phyloP scores from a whole-genome alignment of 1,140 invertebrate species.

The Diprion similis region DNA sequence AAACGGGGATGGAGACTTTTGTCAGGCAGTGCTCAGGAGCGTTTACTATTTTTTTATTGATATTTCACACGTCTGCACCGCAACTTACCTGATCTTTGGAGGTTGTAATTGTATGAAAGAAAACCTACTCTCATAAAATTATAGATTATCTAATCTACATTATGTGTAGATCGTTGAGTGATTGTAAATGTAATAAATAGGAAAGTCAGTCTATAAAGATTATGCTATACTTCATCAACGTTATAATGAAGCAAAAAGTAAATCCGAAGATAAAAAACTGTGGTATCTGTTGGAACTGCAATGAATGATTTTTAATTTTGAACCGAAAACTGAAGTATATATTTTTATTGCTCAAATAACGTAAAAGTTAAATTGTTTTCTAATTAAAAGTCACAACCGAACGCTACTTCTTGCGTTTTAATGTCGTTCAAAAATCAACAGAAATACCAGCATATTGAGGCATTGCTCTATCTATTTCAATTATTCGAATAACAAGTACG shows the following conservation, averaged over 20 bases:
- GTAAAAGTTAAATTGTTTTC: conserved; percentile 18
- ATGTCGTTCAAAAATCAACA: conserved; percentile 19
- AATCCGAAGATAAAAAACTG: conserved; percentile 15
- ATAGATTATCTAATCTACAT: conserved; percentile 24
- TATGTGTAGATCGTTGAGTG: conserved; percentile 13
- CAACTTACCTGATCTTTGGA: conserved; percentile 17
- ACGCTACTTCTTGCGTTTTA: conserved; percentile 26
- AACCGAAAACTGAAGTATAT: conserved; percentile 24
- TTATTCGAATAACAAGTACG: conserved; percentile 30
- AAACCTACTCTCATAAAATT: conserved; percentile 25
- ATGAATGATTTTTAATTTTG: conserved; percentile 32
- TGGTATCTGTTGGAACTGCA: conserved; percentile 22
- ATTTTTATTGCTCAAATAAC: conserved; percentile 45
- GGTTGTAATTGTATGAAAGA: conserved; percentile 22
- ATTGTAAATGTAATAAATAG: conserved; percentile 15
- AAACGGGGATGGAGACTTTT: conserved; percentile 88
- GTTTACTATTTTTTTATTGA: conserved; percentile 87
- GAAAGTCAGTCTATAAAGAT: conserved; percentile 10
- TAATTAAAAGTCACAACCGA: conserved; percentile 26
- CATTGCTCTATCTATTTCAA: conserved; percentile 26
- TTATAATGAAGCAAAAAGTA: not conserved
- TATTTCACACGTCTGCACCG: conserved; percentile 36
- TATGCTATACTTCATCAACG: conserved; percentile 3
- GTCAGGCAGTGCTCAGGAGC: conserved; percentile 84
- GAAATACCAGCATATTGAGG: conserved; percentile 18